Evolutionary conservation across 2,113 vertebrate genomes (phyloP).

Genomic region (Python bivittatus): DNA sequence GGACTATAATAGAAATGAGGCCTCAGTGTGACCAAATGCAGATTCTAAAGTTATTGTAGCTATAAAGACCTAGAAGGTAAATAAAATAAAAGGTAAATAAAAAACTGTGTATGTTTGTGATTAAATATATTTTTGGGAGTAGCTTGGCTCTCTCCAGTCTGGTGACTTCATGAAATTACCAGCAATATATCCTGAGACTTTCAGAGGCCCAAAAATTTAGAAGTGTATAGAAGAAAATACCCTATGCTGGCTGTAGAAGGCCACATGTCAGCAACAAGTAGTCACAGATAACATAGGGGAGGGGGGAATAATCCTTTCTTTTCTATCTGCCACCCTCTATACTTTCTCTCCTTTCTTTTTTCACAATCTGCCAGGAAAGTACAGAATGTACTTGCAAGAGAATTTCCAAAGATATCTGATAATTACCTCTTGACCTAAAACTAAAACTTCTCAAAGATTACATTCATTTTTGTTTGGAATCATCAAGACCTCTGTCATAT

Average conservation of each 20-base stretch:
- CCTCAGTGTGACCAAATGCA: background rate
- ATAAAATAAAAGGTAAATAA: background rate
- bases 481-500: background rate
- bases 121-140: background rate
- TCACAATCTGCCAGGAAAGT: background rate
- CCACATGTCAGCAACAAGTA: background rate
- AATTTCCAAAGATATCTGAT: background rate
- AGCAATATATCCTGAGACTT: background rate
- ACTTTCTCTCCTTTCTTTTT: background rate
- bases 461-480: background rate
- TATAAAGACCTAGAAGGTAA: background rate
- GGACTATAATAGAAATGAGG: background rate
- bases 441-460: background rate
- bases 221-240: background rate
- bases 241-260: background rate
- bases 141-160: background rate
- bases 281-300: background rate
- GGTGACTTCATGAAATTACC: background rate
- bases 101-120: background rate
- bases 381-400: background rate
- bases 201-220: background rate
- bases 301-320: background rate
- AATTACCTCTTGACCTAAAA: background rate
- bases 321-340: background rate
- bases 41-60: background rate